A percentile compares a stretch with the other conserved stretches of the same genome.
phyloP scores from a whole-genome alignment of 2,797 vertebrate species.

The Parambassis ranga region DNA sequence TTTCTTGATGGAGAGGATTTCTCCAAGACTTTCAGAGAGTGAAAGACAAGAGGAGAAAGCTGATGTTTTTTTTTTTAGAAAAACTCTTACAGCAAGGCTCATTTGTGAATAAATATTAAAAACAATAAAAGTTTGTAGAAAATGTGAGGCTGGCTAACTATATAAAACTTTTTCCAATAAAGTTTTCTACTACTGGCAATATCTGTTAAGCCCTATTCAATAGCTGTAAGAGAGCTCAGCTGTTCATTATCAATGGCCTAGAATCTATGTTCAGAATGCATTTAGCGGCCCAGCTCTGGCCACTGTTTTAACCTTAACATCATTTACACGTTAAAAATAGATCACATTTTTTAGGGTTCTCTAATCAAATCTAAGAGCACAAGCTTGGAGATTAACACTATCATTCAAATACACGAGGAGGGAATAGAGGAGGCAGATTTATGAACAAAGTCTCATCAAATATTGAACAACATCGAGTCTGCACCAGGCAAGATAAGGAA shows the following conservation, averaged over 20 bases:
- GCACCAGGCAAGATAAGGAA: conserved; percentile 56
- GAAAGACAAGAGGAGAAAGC: conserved; percentile 22
- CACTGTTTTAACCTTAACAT: not conserved
- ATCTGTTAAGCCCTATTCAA: not conserved
- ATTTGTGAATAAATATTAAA: not conserved
- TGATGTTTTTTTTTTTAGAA: not conserved
- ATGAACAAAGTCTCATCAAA: conserved; percentile 75
- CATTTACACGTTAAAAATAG: conserved; percentile 3
- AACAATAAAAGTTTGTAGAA: not conserved
- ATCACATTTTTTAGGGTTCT: conserved; percentile 13
- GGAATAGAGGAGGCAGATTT: conserved; percentile 56
- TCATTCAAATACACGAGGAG: conserved; percentile 42
- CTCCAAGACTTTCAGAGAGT: conserved; percentile 43
- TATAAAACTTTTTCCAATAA: conserved; percentile 3
- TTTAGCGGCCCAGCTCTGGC: not conserved
- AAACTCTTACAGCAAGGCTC: not conserved
- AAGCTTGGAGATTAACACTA: conserved; percentile 48
- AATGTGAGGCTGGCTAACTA: not conserved
- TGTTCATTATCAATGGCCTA: not conserved
- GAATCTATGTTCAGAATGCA: conserved; percentile 6
- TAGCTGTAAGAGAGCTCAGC: not conserved
- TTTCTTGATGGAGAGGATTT: conserved; percentile 9
- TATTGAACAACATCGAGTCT: conserved; percentile 68
- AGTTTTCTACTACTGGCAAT: not conserved
- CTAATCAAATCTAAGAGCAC: too few relatives aligned